Evolutionary conservation across 2,113 vertebrate species (phyloP).

Genomic region (Nannobrachium achirus): DNA sequence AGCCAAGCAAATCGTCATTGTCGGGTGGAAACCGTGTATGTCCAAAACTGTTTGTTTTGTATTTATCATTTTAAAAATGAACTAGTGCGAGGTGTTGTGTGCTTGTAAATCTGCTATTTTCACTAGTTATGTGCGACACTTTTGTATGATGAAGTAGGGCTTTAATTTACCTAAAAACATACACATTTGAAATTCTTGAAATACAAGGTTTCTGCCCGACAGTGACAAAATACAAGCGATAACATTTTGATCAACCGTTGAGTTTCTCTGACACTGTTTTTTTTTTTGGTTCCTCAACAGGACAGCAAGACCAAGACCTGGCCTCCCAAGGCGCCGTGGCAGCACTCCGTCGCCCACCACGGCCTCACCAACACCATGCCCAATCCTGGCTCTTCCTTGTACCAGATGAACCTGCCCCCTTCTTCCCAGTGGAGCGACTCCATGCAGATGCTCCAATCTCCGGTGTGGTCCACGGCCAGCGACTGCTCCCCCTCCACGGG

Average conservation of each 20-base stretch:
- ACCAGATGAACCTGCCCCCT: conserved; percentile 88
- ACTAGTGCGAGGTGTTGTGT: too few species aligned
- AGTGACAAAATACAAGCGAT: too few species aligned
- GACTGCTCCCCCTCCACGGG: conserved; percentile 84
- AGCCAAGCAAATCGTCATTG: too few species aligned
- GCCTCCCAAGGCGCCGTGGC: conserved; percentile 99
- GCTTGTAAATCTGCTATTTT: too few species aligned
- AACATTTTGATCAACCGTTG: background rate
- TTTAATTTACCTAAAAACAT: too few species aligned
- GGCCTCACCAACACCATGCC: conserved; percentile 85
- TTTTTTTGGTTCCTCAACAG: conserved; percentile 65
- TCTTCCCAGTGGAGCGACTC: conserved; percentile 93
- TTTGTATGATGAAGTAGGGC: too few species aligned
- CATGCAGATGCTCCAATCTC: conserved; percentile 94
- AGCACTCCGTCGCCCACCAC: conserved; percentile 82
- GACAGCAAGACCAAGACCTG: conserved; percentile 99
- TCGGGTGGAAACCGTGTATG: too few species aligned
- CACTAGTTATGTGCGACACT: too few species aligned
- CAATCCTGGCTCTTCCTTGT: conserved; percentile 87
- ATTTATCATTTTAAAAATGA: too few species aligned
- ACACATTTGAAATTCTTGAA: too few species aligned
- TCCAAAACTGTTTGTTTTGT: too few species aligned
- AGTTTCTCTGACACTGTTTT: background rate
- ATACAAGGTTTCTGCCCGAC: too few species aligned
- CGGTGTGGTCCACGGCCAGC: conserved; percentile 89